These are phyloP conservation scores for Lamellibrachia columna DNA, from an alignment of 2,888 invertebrate genomes.

Conservation along the genomic window DNA sequence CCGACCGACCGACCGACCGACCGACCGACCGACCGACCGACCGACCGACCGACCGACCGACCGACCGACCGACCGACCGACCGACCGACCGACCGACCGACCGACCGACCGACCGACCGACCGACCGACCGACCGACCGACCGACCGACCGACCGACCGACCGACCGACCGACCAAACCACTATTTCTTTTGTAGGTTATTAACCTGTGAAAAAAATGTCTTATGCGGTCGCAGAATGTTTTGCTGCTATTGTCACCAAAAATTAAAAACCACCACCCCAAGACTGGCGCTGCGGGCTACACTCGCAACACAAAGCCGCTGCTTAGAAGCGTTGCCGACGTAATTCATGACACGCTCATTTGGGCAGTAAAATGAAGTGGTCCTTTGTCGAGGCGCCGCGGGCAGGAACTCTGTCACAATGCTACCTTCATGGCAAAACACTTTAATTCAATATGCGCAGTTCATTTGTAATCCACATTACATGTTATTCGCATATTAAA, in stretches of 20 bases:
- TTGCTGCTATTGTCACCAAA: not conserved
- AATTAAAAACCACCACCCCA: not conserved
- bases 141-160: not conserved
- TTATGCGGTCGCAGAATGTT: no score
- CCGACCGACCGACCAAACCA: not conserved
- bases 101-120: no score
- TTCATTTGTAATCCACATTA: not conserved
- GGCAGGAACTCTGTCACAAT: not conserved
- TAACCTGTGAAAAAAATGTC: not conserved
- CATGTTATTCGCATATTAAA: not conserved
- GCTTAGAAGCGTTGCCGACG: not conserved
- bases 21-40: no score
- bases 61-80: no score
- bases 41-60: not conserved
- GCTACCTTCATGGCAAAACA: not conserved
- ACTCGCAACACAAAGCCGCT: not conserved
- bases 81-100: no score
- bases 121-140: no score
- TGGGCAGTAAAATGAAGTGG: not conserved
- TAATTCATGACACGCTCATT: not conserved
- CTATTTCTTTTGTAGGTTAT: not conserved
- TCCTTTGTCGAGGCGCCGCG: not conserved
- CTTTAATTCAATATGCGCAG: not conserved
- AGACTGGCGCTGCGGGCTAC: not conserved
- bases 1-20: no score